These are phyloP conservation scores for Caenorhabditis sp. DNA, from an alignment of 2,888 invertebrate species.

Conservation along the genomic window DNA sequence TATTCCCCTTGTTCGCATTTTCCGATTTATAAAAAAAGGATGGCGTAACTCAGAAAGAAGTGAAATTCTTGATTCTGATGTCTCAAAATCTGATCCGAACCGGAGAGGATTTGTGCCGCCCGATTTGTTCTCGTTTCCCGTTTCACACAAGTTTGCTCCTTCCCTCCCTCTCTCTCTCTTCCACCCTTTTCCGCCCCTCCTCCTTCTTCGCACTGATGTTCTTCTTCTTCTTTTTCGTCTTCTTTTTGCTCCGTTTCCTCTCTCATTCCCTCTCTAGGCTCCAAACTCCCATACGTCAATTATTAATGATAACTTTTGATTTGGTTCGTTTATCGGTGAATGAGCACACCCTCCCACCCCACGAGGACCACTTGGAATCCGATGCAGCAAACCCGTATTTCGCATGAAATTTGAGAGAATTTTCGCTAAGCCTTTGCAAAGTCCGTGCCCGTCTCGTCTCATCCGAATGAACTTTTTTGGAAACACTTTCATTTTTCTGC, in stretches of 20 bases:
- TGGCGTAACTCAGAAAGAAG: neutral
- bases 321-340: conserved; percentile 51
- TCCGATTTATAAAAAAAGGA: no score
- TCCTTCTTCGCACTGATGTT: conserved; percentile 48
- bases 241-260: conserved; percentile 22
- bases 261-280: conserved; percentile 17
- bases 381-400: conserved; percentile 3
- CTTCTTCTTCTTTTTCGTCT: conserved; percentile 19
- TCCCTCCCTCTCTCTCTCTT: conserved; percentile 30
- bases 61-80: neutral
- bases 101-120: conserved; percentile 50
- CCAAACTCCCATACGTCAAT: conserved; percentile 39
- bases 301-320: conserved; percentile 55
- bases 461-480: conserved; percentile 34
- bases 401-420: conserved; percentile 45
- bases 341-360: conserved; percentile 21
- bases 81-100: conserved; percentile 12
- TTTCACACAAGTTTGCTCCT: conserved; percentile 42
- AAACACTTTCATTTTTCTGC: neutral
- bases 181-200: conserved; percentile 39
- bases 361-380: conserved; percentile 4
- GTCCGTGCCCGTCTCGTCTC: conserved; percentile 18
- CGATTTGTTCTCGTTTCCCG: conserved; percentile 54
- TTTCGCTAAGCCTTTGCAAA: neutral
- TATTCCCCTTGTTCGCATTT: no score